Evolutionary conservation across 37 sponge, comb jelly and placozoan species (phyloP), one percentile per base, ranked within the genome.

Genomic region (Halisarca cf. caerulea): DNA sequence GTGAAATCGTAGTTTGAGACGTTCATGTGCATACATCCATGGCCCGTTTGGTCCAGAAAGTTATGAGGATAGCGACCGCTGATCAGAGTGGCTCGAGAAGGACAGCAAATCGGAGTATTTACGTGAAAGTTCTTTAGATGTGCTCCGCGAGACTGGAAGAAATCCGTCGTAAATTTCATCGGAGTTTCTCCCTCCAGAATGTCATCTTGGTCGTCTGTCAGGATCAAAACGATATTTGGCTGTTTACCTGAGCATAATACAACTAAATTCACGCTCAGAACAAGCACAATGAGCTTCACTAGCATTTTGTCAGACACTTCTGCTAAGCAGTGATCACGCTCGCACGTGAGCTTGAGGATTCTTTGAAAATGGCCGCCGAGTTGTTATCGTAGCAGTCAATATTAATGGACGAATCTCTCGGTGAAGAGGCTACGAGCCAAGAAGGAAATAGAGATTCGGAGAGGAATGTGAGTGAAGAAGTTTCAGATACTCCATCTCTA

Each of bases 41-140:
- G 66, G 0, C 64, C 79, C 0, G 45, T 18, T 2, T 33, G 58
- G 51, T 44, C 44, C n/a, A 81, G 85, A 80, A 82, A 91, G 72
- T 90, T 90, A 83, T 94, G 94, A 2, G 91, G 79, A 51, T 90
- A 90, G 35, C 58, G 58, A 1, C 94, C 94, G n/a, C 59, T 83
- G 37, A 94, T 66, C 34, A 89, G 72, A 3, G 91, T 85, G 40
- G 94, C 71, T 42, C 94, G 54, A 23, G 88, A 88, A 4, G 94
- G 94, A 82, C 94, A 94, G 83, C 94, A 94, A 9, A 94, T 89
- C 0, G 94, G 94, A 33, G 90, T 89, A 74, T 89, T 93, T 33
- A 87, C 94, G 66, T 86, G 90, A 82, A 90, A 87, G 86, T 94
- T 90, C 23, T 27, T 57, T 1, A 94, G 66, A 3, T 18, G 28